Evolutionary conservation across 2,113 vertebrate species (phyloP).

Genomic region (Ptyas mucosa): DNA sequence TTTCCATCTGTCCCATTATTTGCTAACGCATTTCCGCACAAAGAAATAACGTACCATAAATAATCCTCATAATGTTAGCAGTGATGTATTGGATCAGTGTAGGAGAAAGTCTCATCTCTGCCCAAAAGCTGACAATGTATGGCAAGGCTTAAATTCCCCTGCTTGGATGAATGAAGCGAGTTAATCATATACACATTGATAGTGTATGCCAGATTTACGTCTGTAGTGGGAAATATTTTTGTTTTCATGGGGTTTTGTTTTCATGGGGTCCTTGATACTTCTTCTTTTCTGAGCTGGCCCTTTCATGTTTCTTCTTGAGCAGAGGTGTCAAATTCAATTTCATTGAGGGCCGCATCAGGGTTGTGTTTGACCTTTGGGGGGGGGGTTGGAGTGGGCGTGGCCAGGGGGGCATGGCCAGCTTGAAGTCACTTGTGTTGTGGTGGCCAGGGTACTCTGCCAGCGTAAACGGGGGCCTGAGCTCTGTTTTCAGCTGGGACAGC

Average conservation of each 20-base stretch:
- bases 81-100: background rate
- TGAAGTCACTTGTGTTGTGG: too few relatives aligned
- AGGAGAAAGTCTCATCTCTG: background rate
- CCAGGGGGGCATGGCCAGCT: too few relatives aligned
- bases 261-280: background rate
- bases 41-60: background rate
- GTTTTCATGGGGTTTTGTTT: too few relatives aligned
- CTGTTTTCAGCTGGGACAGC: too few relatives aligned
- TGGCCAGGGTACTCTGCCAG: too few relatives aligned
- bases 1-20: constrained; percentile 28
- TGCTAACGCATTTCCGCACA: background rate
- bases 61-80: constrained; percentile 8
- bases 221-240: background rate
- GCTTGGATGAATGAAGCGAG: constrained; percentile 7
- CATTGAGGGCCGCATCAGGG: too few relatives aligned
- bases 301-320: background rate
- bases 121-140: background rate
- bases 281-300: background rate
- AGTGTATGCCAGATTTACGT: background rate
- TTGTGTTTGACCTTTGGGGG: too few relatives aligned
- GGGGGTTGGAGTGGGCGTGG: too few relatives aligned
- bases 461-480: too few relatives aligned
- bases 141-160: background rate
- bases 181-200: background rate
- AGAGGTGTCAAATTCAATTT: too few relatives aligned